phyloP scores from a whole-genome alignment of 2,797 vertebrate species.

The Pygocentrus nattereri region DNA sequence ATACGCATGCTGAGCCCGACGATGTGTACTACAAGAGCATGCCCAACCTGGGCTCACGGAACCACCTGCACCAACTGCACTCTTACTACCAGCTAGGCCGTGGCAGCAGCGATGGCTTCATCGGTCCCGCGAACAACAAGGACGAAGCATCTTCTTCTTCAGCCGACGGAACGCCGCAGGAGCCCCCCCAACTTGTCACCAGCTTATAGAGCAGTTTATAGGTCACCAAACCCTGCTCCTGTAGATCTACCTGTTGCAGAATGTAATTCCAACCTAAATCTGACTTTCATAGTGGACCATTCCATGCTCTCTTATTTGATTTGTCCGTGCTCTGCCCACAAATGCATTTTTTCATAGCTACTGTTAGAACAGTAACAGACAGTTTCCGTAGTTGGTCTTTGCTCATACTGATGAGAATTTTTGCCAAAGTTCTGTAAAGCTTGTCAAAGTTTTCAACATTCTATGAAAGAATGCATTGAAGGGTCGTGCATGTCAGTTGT shows the following conservation, averaged over 20 bases:
- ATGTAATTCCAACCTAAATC: neutral
- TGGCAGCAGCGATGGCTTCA: constrained; percentile 97
- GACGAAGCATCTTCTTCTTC: constrained; percentile 81
- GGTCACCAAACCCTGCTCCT: neutral
- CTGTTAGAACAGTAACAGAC: neutral
- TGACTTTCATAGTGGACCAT: neutral
- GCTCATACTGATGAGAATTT: too few relatives aligned
- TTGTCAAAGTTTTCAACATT: too few relatives aligned
- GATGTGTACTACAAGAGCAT: constrained; percentile 99
- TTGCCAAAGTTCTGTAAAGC: too few relatives aligned
- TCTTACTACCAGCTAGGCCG: constrained; percentile 96
- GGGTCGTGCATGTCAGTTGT: neutral
- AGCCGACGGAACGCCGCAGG: constrained; percentile 83
- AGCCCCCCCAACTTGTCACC: constrained; percentile 95
- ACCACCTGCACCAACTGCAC: constrained; percentile 94
- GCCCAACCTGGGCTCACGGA: constrained; percentile 95
- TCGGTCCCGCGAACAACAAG: constrained; percentile 88
- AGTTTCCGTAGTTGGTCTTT: neutral
- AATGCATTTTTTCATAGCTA: neutral
- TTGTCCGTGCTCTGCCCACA: neutral
- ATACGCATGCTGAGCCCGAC: constrained; percentile 80
- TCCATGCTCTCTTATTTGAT: neutral
- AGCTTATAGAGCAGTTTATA: constrained; percentile 88
- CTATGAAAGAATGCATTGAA: neutral
- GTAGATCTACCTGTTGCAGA: neutral